These are phyloP conservation scores for Odontamblyopus rebecca DNA, from an alignment of 2,797 vertebrate genomes.

Conservation along the genomic window DNA sequence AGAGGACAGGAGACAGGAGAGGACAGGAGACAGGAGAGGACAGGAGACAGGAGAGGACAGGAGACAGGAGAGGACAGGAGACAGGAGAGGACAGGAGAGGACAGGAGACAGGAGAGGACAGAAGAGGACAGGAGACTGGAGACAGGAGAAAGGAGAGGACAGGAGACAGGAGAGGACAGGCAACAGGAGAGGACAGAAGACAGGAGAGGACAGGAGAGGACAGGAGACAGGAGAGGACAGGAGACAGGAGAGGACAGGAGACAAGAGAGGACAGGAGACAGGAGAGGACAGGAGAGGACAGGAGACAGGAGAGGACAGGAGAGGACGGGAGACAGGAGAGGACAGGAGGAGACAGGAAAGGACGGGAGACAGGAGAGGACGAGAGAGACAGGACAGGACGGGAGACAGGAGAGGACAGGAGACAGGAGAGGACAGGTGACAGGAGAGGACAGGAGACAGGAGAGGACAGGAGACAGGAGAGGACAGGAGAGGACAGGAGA, in stretches of 20 bases:
- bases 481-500: too few species aligned
- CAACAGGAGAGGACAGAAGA: background rate
- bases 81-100: background rate
- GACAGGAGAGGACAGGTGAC: background rate
- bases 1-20: background rate
- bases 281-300: too few species aligned
- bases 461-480: background rate
- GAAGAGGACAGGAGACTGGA: too few species aligned
- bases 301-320: background rate
- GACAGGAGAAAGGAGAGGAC: background rate
- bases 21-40: background rate
- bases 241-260: background rate
- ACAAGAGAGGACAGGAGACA: background rate
- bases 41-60: background rate
- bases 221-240: background rate
- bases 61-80: background rate
- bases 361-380: too few species aligned
- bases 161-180: background rate
- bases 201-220: background rate
- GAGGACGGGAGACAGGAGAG: background rate
- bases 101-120: background rate
- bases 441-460: background rate
- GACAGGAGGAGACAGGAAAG: too few species aligned
- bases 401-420: background rate
- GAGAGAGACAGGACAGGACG: too few species aligned